Evolutionary conservation across 2,888 invertebrate genomes (phyloP).

Genomic region (Ennomos quercinarius): DNA sequence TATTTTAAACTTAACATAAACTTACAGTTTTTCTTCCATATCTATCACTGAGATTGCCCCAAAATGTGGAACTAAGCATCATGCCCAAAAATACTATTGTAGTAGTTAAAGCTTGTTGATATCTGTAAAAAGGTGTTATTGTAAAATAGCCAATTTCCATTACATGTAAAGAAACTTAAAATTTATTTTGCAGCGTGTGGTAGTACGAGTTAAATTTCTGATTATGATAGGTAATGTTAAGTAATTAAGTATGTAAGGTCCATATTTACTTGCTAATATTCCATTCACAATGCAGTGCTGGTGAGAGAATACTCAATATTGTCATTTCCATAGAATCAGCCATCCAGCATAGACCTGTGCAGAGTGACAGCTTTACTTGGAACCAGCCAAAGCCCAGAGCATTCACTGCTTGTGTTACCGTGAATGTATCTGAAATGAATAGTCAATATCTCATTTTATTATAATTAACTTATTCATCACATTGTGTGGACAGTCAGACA

Average conservation of each 20-base stretch:
- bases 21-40: conserved; percentile 95
- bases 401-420: conserved; percentile 94
- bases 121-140: conserved; percentile 75
- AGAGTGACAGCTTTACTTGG: conserved; percentile 93
- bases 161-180: too few relatives aligned
- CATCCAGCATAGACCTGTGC: conserved; percentile 97
- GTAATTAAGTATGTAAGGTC: too few relatives aligned
- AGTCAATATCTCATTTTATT: too few relatives aligned
- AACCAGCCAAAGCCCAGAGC: conserved; percentile 95
- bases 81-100: conserved; percentile 98
- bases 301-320: conserved; percentile 96
- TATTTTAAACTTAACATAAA: too few relatives aligned
- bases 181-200: too few relatives aligned
- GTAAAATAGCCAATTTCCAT: too few relatives aligned
- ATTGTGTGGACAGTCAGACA: too few relatives aligned
- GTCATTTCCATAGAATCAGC: conserved; percentile 99
- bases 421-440: conserved; percentile 89
- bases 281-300: conserved; percentile 98
- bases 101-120: conserved; percentile 96
- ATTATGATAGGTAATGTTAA: too few relatives aligned
- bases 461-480: too few relatives aligned
- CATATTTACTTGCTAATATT: conserved; percentile 88
- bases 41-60: conserved; percentile 97
- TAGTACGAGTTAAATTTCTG: too few relatives aligned
- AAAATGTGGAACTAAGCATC: conserved; percentile 98